Percentiles rank a stretch among this genome's conserved stretches.
Conservation (phyloP, 2,888 invertebrate species). For the Selenia dentaria region DNA sequence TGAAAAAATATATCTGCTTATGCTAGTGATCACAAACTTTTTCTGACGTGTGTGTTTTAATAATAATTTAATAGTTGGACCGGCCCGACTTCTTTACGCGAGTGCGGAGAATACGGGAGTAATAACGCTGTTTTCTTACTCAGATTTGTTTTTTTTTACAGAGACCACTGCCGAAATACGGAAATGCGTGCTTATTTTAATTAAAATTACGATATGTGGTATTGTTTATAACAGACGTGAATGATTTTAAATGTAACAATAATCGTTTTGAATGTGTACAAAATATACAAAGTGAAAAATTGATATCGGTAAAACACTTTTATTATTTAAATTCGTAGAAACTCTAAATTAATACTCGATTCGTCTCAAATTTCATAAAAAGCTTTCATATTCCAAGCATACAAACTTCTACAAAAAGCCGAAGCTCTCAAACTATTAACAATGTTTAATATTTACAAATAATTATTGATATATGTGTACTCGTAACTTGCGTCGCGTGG, state of each 20-base stretch:
- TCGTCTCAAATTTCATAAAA: conserved; percentile 21
- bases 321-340: conserved; percentile 10
- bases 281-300: not conserved
- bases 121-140: no score
- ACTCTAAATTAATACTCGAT: conserved; percentile 16
- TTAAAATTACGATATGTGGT: conserved; percentile 2
- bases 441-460: conserved; percentile 31
- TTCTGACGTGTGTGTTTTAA: no score
- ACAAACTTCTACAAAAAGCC: conserved; percentile 35
- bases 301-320: not conserved
- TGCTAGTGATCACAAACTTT: no score
- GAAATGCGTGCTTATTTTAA: conserved; percentile 7
- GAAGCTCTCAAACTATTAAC: conserved; percentile 32
- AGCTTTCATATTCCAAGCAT: conserved; percentile 29
- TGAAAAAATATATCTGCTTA: no score
- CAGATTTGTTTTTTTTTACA: no score
- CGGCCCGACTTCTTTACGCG: no score
- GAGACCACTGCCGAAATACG: not conserved
- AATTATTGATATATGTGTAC: conserved; percentile 31
- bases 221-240: not conserved
- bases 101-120: no score
- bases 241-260: not conserved
- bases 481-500: conserved; percentile 50
- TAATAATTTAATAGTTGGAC: no score
- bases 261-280: not conserved